Evolutionary conservation across 2,113 vertebrate species (phyloP), one percentile per base, ranked within the genome.

Genomic region (Odontophorus gujanensis): DNA sequence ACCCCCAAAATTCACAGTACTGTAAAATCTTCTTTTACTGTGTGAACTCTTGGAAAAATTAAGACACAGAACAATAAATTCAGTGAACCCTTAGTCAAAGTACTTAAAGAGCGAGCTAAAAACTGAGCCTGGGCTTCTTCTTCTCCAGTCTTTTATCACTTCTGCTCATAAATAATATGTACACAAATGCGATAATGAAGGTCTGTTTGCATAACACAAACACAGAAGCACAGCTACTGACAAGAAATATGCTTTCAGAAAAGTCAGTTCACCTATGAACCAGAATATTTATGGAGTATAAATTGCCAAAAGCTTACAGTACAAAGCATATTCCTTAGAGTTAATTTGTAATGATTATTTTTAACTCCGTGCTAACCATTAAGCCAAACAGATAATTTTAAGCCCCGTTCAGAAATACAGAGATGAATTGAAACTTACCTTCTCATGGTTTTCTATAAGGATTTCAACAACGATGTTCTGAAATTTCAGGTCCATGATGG

Each of bases 381-480:
- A 59, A 79, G 50, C 30, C 43, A 32, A 87, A n/a, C 13, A 94
- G 71, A 55, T 10, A 2, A 1, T n/a, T 93, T 88, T 11, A 40
- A 69, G 34, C 25, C 68, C 47, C 0, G 1, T 42, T 76, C 36
- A 87, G 43, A 79, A 77, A 68, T 0, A 0, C 1, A 0, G 43
- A 74, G 20, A 42, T 1, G 0, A 13, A 57, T 26, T 34, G 61
- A 62, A 53, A 47, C 88, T 97, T 97, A 99, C 99, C 99, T 99
- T 99, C 84, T 99, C 98, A 0, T 99, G 97, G 45, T 99, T 99
- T 97, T 99, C 99, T 32, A 99, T 99, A 85, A 99, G 98, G 91
- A 99, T 99, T 97, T 99, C 99, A 42, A 99, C 99, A 0, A 99
- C 99, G 6, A 99, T 99, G 96, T 99, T 99, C 97, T 99, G 99